phyloP scores from a whole-genome alignment of 2,888 invertebrate genomes.

The Tenthredo mesomela region DNA sequence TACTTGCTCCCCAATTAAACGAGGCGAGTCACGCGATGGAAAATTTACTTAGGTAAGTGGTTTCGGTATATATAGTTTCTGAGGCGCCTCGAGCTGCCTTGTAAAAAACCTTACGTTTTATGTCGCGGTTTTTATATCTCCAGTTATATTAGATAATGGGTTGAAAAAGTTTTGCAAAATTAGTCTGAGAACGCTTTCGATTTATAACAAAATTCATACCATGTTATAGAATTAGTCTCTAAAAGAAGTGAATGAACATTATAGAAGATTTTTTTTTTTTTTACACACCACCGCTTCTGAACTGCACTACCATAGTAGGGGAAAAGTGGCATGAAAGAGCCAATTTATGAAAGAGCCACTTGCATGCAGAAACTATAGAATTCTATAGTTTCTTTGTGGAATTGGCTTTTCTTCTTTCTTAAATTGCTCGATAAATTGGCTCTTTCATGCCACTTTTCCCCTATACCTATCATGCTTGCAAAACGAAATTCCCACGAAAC shows the following conservation, averaged over 20 bases:
- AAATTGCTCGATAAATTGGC: too few species aligned
- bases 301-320: too few species aligned
- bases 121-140: conserved; percentile 3
- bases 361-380: too few species aligned
- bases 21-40: neutral
- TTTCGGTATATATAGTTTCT: conserved; percentile 18
- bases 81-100: conserved; percentile 2
- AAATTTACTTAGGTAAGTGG: conserved; percentile 45
- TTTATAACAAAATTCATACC: neutral
- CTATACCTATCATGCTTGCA: too few species aligned
- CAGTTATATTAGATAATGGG: conserved; percentile 12
- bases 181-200: conserved; percentile 18
- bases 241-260: neutral
- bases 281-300: neutral
- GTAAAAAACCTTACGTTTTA: conserved; percentile 12
- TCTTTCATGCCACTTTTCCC: too few species aligned
- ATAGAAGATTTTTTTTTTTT: neutral
- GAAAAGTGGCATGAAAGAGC: too few species aligned
- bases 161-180: neutral
- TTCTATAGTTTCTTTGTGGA: too few species aligned
- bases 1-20: conserved; percentile 27
- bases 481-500: neutral
- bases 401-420: too few species aligned
- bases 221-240: neutral
- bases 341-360: too few species aligned